These are phyloP conservation scores for crab-eating macaque (Macaca fascicularis) DNA, from an alignment of 2,113 vertebrate genomes.

Conservation along the genomic window T2T-MFA8v1.1 NC_088385.1:98833501-98834000, in stretches of 20 bases:
- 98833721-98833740: background rate
- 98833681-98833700: background rate
- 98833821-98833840: background rate
- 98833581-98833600: background rate
- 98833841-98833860: background rate
- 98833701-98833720: background rate
- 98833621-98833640: background rate
- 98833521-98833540: background rate
- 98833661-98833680: background rate
- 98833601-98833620: background rate
- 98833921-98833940: background rate
- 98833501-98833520: background rate
- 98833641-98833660: background rate
- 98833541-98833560: background rate
- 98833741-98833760: background rate
- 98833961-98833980: background rate
- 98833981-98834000: background rate
- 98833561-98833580: background rate
- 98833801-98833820: background rate
- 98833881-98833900: background rate
- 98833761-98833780: background rate
- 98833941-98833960: background rate
- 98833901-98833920: background rate
- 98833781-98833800: background rate
- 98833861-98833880: background rate